Conservation (phyloP, 2,888 invertebrate genomes). For the Bembecia ichneumoniformis region DNA sequence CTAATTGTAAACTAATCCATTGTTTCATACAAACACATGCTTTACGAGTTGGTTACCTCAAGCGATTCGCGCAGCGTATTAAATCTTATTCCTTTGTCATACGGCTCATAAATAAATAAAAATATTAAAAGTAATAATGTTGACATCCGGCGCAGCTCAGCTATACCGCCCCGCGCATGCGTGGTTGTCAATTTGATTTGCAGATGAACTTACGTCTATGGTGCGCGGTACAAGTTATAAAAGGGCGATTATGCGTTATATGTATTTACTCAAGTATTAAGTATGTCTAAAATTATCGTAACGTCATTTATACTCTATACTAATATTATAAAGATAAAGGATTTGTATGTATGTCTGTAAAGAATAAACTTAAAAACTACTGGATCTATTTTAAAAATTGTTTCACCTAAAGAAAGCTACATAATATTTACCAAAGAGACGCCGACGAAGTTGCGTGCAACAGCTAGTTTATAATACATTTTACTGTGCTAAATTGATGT, state of each 20-base stretch:
- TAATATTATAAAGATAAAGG: too few relatives aligned
- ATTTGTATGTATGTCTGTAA: too few relatives aligned
- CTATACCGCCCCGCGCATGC: constrained; percentile 18
- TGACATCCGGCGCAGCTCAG: constrained; percentile 35
- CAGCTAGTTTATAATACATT: too few relatives aligned
- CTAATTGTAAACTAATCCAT: background rate
- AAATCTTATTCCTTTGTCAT: background rate
- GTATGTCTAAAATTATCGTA: too few relatives aligned
- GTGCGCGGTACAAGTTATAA: constrained; percentile 23
- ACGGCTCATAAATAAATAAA: constrained; percentile 6
- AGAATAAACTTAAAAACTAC: too few relatives aligned
- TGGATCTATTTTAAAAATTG: too few relatives aligned
- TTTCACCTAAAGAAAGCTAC: too few relatives aligned
- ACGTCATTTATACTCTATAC: too few relatives aligned
- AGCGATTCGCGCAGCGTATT: background rate
- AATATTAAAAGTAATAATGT: constrained; percentile 16
- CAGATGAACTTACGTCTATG: constrained; percentile 42
- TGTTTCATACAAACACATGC: background rate
- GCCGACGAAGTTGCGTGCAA: too few relatives aligned
- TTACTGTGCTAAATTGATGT: too few relatives aligned
- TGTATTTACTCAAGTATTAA: too few relatives aligned
- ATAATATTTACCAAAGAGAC: too few relatives aligned
- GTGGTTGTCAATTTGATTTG: constrained; percentile 62
- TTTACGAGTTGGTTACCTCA: background rate
- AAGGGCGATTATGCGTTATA: background rate